Conservation (phyloP, 2,113 vertebrate genomes). For the Hippolais icterina region DNA sequence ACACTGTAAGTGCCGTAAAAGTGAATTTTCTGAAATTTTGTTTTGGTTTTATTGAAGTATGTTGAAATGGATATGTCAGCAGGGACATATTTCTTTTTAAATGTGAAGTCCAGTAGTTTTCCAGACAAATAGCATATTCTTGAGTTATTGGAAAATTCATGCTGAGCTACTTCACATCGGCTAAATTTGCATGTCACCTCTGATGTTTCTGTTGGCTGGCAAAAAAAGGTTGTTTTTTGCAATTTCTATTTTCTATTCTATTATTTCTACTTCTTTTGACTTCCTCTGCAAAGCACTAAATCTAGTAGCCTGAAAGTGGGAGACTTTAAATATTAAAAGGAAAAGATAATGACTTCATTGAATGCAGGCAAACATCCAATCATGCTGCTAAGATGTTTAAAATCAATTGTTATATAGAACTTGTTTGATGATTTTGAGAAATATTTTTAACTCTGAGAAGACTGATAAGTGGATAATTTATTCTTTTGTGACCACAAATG, state of each 20-base stretch:
- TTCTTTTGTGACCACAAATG: neutral
- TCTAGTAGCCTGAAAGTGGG: neutral
- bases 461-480: neutral
- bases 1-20: neutral
- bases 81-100: neutral
- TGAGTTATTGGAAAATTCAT: neutral
- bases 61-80: neutral
- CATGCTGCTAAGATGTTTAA: neutral
- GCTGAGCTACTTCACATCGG: neutral
- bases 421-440: neutral
- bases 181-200: neutral
- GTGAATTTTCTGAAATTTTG: neutral
- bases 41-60: neutral
- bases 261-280: neutral
- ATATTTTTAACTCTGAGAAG: neutral
- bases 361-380: neutral
- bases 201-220: neutral
- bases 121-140: neutral
- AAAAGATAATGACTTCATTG: neutral
- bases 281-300: neutral
- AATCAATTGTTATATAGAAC: neutral
- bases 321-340: neutral
- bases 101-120: neutral
- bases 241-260: neutral
- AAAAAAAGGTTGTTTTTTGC: neutral